Percentiles rank a stretch among this genome's conserved stretches.
phyloP scores from a whole-genome alignment of 2,113 vertebrate genomes.

The Myotis yumanensis region DNA sequence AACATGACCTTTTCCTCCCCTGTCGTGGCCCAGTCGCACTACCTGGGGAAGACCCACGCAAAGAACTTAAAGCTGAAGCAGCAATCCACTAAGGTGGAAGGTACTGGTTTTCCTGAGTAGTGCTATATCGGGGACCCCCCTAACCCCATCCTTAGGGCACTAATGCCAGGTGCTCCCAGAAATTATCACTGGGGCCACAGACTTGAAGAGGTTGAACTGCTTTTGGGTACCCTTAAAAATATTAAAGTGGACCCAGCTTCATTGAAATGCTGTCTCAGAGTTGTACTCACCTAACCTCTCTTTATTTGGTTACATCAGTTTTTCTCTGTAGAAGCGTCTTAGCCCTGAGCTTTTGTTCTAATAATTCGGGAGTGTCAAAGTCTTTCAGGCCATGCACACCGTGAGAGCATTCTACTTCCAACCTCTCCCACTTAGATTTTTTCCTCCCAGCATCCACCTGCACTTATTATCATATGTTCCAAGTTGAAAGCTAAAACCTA shows the following conservation, averaged over 20 bases:
- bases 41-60: constrained; percentile 96
- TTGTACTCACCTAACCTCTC: constrained; percentile 13
- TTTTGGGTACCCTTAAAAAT: constrained; percentile 45
- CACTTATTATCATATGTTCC: constrained; percentile 11
- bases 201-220: constrained; percentile 22
- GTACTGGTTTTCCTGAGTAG: constrained; percentile 81
- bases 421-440: constrained; percentile 16
- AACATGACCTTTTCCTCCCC: constrained; percentile 97
- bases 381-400: neutral
- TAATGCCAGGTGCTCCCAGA: constrained; percentile 41
- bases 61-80: constrained; percentile 94
- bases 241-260: constrained; percentile 13
- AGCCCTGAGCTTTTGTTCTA: constrained; percentile 35
- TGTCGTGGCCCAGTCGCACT: constrained; percentile 95
- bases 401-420: neutral
- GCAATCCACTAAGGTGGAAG: constrained; percentile 85
- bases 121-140: constrained; percentile 64
- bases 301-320: constrained; percentile 30
- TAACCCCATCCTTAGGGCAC: constrained; percentile 31
- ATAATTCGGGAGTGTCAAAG: neutral
- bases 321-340: constrained; percentile 43
- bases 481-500: constrained; percentile 54
- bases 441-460: neutral
- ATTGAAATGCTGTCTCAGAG: constrained; percentile 14
- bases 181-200: constrained; percentile 39